Evolutionary conservation across 2,797 vertebrate species (phyloP), one percentile per base, ranked within the genome.

Genomic region (Gorsachius magnificus): DNA sequence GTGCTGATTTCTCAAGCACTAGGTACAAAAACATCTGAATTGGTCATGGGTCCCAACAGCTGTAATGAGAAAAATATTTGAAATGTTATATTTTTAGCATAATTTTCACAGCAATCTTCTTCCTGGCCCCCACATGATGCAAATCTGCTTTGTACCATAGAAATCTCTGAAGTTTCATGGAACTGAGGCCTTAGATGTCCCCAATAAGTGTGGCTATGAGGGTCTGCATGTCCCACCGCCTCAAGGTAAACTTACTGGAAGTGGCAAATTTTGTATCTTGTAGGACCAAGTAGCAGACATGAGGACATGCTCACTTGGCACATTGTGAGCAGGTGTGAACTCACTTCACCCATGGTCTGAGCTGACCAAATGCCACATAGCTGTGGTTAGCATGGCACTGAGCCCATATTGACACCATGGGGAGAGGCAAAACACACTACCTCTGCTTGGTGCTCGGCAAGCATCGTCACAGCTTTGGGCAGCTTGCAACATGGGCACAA

Each of bases 331-430:
- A 41, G 64, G 51, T 0, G 1, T 38, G 19, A 7, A 6, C 58
- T 53, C 22, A 5, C 38, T 70, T 51, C 25, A 11, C 51, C 29
- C 45, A 8, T 0, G 1, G 16, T 33, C 31, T 43, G 78, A 36
- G 46, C 58, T 54, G 46, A 48, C 11, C 38, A 5, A 46, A 24
- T 16, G 35, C 51, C 71, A 29, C 22, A 6, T 4, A 36, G 48
- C 61, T 43, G 48, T 43, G 69, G 61, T 56, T 35, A 43, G 29
- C 1, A 20, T 41, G 66, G 25, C 9, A 6, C 74, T 10, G 46
- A 65, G 60, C 45, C 53, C 1, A 3, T 31, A 25, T 21, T 33
- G 17, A 33, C 22, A 8, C 12, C 1, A 1, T 3, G 13, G 35
- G 48, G 10, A 21, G 35, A 56, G 69, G 19, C 10, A 4, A 60